Evolutionary conservation across 2,797 vertebrate species (phyloP).

Genomic region (Lagorchestes hirsutus): DNA sequence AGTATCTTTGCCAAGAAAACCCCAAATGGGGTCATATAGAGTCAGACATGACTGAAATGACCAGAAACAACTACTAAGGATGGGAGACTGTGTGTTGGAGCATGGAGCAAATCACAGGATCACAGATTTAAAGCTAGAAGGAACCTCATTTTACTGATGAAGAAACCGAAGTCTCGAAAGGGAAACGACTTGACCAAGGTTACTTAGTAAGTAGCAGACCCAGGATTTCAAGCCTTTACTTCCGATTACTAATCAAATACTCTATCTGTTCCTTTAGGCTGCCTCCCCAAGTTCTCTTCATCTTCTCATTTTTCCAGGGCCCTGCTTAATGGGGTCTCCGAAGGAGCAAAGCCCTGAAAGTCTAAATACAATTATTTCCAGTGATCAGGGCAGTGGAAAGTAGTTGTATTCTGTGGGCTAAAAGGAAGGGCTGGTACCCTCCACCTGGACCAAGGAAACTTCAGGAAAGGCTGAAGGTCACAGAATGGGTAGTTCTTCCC

Average conservation of each 20-base stretch:
- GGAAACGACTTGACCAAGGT: neutral
- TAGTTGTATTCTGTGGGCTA: neutral
- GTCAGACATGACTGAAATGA: neutral
- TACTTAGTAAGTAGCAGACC: neutral
- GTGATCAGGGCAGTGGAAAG: neutral
- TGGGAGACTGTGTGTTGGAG: neutral
- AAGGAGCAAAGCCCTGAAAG: neutral
- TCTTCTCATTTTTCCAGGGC: neutral
- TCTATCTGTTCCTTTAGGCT: neutral
- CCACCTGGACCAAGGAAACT: neutral
- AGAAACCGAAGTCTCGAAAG: neutral
- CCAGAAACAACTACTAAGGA: neutral
- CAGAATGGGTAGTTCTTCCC: slow-evolving; percentile 28
- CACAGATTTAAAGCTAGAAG: neutral
- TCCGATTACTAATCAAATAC: neutral
- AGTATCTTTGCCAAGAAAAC: neutral
- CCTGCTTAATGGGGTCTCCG: neutral
- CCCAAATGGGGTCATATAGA: neutral
- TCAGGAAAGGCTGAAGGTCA: slow-evolving; percentile 6
- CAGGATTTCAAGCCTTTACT: neutral
- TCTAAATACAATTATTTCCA: neutral
- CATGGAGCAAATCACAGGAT: neutral
- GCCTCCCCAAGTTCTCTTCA: neutral
- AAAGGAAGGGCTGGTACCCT: neutral
- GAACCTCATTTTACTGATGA: neutral